Evolutionary conservation across 1,140 invertebrate genomes (phyloP).

Genomic region (Penaeus vannamei): DNA sequence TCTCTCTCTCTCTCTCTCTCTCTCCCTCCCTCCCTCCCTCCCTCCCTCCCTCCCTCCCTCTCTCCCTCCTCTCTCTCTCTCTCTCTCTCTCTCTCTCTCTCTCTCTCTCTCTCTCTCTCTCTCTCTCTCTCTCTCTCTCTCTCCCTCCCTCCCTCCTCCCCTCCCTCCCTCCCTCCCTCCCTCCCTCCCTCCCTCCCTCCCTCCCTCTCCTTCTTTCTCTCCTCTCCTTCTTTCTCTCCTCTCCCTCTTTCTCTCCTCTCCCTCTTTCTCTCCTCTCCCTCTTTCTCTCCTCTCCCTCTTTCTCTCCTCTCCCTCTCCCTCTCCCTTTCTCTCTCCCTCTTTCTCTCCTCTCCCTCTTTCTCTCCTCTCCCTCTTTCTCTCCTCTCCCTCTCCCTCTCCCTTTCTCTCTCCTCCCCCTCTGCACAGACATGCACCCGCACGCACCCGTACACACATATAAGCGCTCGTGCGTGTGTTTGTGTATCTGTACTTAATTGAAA

Average conservation of each 20-base stretch:
- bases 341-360: not conserved
- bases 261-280: not conserved
- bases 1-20: not conserved
- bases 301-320: not conserved
- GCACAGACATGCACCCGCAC: not conserved
- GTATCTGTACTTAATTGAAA: no score
- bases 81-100: not conserved
- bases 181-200: not conserved
- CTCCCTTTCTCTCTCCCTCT: not conserved
- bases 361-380: slow-evolving; percentile 31
- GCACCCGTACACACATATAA: no score
- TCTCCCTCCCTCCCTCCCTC: not conserved
- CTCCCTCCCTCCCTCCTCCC: not conserved
- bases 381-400: not conserved
- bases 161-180: not conserved
- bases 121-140: not conserved
- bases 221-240: not conserved
- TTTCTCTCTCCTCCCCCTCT: not conserved
- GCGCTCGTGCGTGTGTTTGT: no score
- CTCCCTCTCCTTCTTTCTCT: not conserved
- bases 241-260: not conserved
- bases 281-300: not conserved
- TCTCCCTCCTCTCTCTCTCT: not conserved
- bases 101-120: not conserved
- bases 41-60: not conserved